phyloP scores from a whole-genome alignment of 2,113 vertebrate species.

The Anarhynchus alexandrinus region DNA sequence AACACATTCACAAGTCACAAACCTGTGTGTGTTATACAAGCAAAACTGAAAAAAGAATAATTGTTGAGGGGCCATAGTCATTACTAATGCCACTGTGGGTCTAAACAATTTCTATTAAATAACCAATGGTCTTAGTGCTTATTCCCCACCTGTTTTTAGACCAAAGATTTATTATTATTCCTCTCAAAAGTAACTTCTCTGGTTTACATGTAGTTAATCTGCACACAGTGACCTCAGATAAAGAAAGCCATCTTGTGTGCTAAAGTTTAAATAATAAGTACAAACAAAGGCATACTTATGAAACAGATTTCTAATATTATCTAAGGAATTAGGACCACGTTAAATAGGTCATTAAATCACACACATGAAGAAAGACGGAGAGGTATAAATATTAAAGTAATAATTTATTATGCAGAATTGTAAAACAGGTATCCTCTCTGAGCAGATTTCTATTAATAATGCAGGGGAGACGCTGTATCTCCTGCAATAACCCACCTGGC shows the following conservation, averaged over 20 bases:
- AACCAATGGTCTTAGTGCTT: not conserved
- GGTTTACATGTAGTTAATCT: not conserved
- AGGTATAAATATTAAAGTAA: conserved; percentile 38
- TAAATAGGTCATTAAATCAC: conserved; percentile 50
- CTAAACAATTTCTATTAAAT: not conserved
- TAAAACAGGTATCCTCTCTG: not conserved
- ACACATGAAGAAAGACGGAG: not conserved
- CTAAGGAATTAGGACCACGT: conserved; percentile 14
- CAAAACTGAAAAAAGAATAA: not conserved
- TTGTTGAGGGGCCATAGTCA: not conserved
- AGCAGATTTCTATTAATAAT: conserved; percentile 10
- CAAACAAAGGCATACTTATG: not conserved
- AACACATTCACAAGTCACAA: not conserved
- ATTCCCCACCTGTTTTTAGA: not conserved
- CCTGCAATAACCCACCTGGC: not conserved
- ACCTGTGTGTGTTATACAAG: not conserved
- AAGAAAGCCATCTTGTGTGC: not conserved
- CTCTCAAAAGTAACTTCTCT: not conserved
- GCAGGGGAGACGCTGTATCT: not conserved
- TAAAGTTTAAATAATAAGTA: conserved; percentile 12
- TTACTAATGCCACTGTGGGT: not conserved
- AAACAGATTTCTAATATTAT: conserved; percentile 46
- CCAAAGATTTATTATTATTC: not conserved
- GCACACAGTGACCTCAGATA: not conserved
- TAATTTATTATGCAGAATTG: not conserved